A percentile compares a stretch with the other conserved stretches of the same genome.
Conservation (phyloP, 1,140 invertebrate genomes). For the Andrena cerasifolii region DNA sequence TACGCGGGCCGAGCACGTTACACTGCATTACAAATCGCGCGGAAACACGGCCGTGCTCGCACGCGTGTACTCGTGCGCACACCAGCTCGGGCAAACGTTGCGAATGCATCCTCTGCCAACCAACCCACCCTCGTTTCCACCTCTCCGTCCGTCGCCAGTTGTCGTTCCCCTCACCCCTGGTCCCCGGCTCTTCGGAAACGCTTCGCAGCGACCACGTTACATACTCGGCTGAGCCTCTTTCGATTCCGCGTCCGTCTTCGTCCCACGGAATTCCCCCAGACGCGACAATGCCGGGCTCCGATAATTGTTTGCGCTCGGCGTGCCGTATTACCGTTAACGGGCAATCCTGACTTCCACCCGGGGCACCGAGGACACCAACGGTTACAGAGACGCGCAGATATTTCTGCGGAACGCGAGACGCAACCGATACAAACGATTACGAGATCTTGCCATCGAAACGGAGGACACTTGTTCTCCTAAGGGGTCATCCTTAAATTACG, state of each 20-base stretch:
- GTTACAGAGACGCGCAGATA: neutral
- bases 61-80: conserved; percentile 34
- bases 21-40: conserved; percentile 71
- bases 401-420: too few species aligned
- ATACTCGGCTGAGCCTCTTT: neutral
- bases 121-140: neutral
- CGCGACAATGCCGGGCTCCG: conserved; percentile 4
- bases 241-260: neutral
- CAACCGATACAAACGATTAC: too few species aligned
- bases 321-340: neutral
- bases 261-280: conserved; percentile 1
- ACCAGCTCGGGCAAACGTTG: neutral
- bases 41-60: conserved; percentile 57
- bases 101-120: conserved; percentile 30
- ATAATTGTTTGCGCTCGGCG: conserved; percentile 8
- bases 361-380: neutral
- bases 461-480: too few species aligned
- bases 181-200: conserved; percentile 18
- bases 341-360: conserved; percentile 6
- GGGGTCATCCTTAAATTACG: too few species aligned
- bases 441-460: too few species aligned
- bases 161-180: neutral
- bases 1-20: conserved; percentile 68
- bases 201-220: neutral
- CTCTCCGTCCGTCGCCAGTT: too few species aligned